Evolutionary conservation across 2,888 invertebrate species (phyloP), one percentile per base, ranked within the genome.

Genomic region (Heteromurus nitidus): DNA sequence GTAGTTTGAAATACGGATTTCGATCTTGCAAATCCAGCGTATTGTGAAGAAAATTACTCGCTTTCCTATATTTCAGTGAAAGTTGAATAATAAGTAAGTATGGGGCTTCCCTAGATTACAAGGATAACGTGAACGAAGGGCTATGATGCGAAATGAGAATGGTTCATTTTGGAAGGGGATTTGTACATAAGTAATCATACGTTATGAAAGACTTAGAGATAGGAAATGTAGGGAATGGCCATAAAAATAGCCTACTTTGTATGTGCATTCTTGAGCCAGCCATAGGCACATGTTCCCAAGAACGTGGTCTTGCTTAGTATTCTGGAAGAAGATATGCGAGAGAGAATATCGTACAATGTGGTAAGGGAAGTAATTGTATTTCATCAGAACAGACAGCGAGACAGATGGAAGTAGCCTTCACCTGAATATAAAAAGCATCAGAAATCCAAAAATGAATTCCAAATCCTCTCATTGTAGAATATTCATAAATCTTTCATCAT

Each of bases 401-500:
- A 60, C 26, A 42, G 24, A 2, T 24, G 13, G 30, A 44, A 65
- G 3, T 42, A 30, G 62, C 31, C 30, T 62, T 30, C 62, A 62
- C 62, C 30, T 31, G 58, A 58, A 67, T 20, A 60, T 55, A 20
- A 58, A 55, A 58, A 28, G 60, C 47, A 76, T 60, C 75, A 58
- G 36, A 62, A 77, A 69, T 77, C 77, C 77, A 77, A 68, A 77
- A 77, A 77, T 69, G 69, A 77, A 69, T 69, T 69, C 60, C 65
- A 76, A 76, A 76, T 69, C 77, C 69, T 69, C 62, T 77, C 77
- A 69, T 77, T 77, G 62, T 69, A 77, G 69, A 77, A 77, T 77
- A 77, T 77, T 77, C 77, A 77, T 77, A 77, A 77, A 77, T 77
- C 77, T 77, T 77, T 77, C 69, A 77, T 62, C 68, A 60, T 76